A percentile compares a stretch with the other conserved stretches of the same genome.
Evolutionary conservation across 2,797 vertebrate species (phyloP).

Genomic region (Lagorchestes hirsutus): DNA sequence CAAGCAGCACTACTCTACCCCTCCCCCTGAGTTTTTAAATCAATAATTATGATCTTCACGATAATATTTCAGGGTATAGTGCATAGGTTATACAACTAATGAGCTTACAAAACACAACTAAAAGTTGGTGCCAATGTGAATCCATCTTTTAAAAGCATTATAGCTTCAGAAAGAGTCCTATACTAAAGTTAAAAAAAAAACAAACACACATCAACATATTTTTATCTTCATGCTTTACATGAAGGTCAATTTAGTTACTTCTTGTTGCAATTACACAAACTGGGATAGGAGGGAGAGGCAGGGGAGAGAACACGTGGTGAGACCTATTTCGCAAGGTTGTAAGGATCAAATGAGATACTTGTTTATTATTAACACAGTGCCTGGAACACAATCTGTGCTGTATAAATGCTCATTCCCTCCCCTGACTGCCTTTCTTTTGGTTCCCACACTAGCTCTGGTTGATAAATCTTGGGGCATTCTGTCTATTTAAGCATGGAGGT

Average conservation of each 20-base stretch:
- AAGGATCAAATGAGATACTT: too few relatives aligned
- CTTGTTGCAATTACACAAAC: not conserved
- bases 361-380: not conserved
- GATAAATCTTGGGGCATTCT: not conserved
- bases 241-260: not conserved
- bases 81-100: not conserved
- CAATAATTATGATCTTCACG: constrained; percentile 14
- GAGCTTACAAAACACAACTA: not conserved
- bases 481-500: too few relatives aligned
- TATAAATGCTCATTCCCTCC: not conserved
- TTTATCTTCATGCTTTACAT: not conserved
- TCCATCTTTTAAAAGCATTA: not conserved
- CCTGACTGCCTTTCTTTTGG: not conserved
- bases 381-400: not conserved
- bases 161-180: not conserved
- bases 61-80: not conserved
- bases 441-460: not conserved
- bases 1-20: not conserved
- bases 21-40: not conserved
- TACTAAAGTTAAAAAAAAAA: not conserved
- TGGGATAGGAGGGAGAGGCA: not conserved
- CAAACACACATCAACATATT: not conserved
- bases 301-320: not conserved
- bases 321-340: not conserved
- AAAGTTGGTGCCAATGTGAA: not conserved